Evolutionary conservation across 2,113 vertebrate species (phyloP).

Genomic region (Nestor notabilis): DNA sequence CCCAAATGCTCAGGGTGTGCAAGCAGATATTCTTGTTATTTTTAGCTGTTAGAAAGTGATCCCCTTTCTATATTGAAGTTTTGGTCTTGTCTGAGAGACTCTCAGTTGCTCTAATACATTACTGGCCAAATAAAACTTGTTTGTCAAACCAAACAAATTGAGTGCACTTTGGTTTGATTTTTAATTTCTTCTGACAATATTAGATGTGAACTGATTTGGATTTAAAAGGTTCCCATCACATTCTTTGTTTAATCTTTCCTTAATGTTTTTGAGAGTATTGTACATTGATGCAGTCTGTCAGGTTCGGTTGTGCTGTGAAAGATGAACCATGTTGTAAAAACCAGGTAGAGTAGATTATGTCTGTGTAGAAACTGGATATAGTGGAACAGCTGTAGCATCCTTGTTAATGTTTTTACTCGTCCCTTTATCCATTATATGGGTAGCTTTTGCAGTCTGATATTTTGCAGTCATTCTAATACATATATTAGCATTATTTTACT

Average conservation of each 20-base stretch:
- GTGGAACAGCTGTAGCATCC: background rate
- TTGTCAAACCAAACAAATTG: background rate
- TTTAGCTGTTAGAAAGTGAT: background rate
- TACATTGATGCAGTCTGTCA: background rate
- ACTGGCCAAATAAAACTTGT: too few species aligned
- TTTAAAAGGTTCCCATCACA: accelerated
- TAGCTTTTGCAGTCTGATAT: background rate
- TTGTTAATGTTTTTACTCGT: background rate
- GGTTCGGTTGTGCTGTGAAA: background rate
- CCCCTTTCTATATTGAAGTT: background rate
- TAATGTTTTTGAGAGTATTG: background rate
- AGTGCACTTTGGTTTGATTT: background rate
- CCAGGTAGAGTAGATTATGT: accelerated
- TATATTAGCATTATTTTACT: background rate
- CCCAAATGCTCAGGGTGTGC: accelerated
- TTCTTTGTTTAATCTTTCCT: background rate
- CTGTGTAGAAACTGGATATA: background rate
- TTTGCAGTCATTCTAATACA: background rate
- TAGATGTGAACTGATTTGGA: background rate
- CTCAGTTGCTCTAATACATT: background rate
- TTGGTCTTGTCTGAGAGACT: background rate
- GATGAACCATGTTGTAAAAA: accelerated
- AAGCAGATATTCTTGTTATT: background rate
- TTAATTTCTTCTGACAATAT: background rate
- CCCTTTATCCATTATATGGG: background rate